Evolutionary conservation across 1,140 invertebrate genomes (phyloP).

Genomic region (Pantala flavescens): DNA sequence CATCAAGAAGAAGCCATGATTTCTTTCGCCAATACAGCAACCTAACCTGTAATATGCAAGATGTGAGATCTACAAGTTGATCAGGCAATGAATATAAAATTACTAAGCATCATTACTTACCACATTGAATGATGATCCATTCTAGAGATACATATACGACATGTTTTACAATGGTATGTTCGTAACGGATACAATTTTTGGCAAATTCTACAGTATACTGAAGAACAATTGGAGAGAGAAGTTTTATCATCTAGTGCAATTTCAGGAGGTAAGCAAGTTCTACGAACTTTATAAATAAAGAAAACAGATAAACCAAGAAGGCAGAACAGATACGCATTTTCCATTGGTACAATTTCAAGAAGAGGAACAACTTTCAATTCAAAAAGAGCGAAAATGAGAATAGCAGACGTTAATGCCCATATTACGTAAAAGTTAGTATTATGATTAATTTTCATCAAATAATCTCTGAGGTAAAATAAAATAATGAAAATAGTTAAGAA

Average conservation of each 20-base stretch:
- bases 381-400: conserved; percentile 53
- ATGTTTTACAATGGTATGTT: conserved; percentile 33
- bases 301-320: conserved; percentile 43
- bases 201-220: conserved; percentile 25
- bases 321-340: conserved; percentile 50
- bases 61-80: background rate
- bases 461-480: conserved; percentile 48
- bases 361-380: conserved; percentile 49
- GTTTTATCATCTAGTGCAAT: conserved; percentile 26
- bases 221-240: conserved; percentile 24
- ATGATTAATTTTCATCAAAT: conserved; percentile 46
- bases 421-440: conserved; percentile 55
- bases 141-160: conserved; percentile 35
- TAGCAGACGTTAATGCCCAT: conserved; percentile 52
- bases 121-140: conserved; percentile 42
- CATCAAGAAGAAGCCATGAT: conserved; percentile 48
- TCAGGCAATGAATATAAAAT: too few species aligned
- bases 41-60: conserved; percentile 47
- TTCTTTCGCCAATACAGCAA: conserved; percentile 55
- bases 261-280: conserved; percentile 38
- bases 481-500: conserved; percentile 49
- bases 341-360: conserved; percentile 52
- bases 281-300: conserved; percentile 43
- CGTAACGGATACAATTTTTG: conserved; percentile 24
- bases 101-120: conserved; percentile 27